Conservation (phyloP, 2,797 vertebrate species). For the Sebastes elongatus region DNA sequence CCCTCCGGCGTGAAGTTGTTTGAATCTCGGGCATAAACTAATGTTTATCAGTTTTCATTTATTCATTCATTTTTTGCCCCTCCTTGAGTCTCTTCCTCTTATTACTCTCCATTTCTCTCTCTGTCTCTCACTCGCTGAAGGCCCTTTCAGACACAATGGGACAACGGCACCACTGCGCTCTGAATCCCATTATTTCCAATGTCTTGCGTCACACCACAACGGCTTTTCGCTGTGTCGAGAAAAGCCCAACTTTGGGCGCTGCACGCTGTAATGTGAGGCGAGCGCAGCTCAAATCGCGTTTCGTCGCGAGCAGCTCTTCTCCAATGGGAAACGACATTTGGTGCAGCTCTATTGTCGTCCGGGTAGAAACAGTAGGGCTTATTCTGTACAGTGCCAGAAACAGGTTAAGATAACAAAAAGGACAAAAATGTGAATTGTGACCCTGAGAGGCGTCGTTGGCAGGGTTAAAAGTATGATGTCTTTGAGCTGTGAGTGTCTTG, state of each 20-base stretch:
- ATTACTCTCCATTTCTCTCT: background rate
- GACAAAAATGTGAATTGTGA: background rate
- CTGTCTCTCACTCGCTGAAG: no score
- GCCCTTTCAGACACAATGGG: no score
- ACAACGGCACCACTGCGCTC: no score
- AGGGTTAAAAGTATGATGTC: background rate
- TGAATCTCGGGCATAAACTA: background rate
- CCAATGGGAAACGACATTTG: background rate
- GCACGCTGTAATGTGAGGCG: no score
- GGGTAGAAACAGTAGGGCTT: background rate
- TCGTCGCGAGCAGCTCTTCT: background rate
- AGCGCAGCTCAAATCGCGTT: background rate
- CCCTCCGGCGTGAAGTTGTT: fast-evolving
- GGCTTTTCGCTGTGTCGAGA: no score
- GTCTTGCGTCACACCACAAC: no score
- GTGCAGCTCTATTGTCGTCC: background rate
- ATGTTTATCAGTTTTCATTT: background rate
- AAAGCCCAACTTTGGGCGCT: no score
- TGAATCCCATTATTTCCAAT: no score
- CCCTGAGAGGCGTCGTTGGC: background rate
- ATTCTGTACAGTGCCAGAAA: no score
- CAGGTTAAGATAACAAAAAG: background rate
- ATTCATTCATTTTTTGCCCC: background rate
- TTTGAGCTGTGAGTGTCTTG: background rate
- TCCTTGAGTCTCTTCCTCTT: background rate